phyloP scores from a whole-genome alignment of 2,113 vertebrate species.

The Poeciliopsis retropinna region DNA sequence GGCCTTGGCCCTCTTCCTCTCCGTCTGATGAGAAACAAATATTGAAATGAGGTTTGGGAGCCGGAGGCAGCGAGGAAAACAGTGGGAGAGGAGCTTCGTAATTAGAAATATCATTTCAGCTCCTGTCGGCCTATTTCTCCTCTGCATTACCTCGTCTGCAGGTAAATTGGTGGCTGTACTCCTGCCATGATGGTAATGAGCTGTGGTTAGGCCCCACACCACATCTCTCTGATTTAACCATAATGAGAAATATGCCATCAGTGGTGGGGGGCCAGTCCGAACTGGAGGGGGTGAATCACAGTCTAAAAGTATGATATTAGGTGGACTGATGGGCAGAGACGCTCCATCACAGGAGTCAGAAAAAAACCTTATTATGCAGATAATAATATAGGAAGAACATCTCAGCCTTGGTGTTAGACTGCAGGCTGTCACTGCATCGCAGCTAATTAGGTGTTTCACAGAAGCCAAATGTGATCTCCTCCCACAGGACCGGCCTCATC shows the following conservation, averaged over 20 bases:
- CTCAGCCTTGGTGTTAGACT: constrained; percentile 28
- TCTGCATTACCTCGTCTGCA: constrained; percentile 58
- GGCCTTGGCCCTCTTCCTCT: neutral
- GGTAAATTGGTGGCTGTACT: constrained; percentile 76
- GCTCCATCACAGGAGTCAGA: constrained; percentile 17
- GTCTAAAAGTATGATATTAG: constrained; percentile 61
- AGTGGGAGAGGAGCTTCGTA: constrained; percentile 61
- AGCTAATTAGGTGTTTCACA: constrained; percentile 45
- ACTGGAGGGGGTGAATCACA: constrained; percentile 63
- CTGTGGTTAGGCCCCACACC: constrained; percentile 70
- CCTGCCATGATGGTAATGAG: constrained; percentile 75
- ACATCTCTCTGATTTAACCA: constrained; percentile 76
- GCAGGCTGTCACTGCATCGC: constrained; percentile 33
- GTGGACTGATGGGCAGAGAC: constrained; percentile 56
- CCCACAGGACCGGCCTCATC: constrained; percentile 27
- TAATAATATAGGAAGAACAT: constrained; percentile 59
- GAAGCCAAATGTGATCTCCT: constrained; percentile 40
- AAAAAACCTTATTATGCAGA: constrained; percentile 56
- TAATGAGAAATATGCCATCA: constrained; percentile 79
- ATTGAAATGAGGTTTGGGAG: constrained; percentile 76
- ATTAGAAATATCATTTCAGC: constrained; percentile 80
- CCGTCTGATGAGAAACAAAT: constrained; percentile 65
- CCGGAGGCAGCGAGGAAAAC: constrained; percentile 58
- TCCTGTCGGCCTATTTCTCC: constrained; percentile 72
- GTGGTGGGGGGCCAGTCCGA: constrained; percentile 49